These are phyloP conservation scores for Meloidogyne floridensis DNA, from an alignment of 1,140 invertebrate genomes.

Conservation along the genomic window DNA sequence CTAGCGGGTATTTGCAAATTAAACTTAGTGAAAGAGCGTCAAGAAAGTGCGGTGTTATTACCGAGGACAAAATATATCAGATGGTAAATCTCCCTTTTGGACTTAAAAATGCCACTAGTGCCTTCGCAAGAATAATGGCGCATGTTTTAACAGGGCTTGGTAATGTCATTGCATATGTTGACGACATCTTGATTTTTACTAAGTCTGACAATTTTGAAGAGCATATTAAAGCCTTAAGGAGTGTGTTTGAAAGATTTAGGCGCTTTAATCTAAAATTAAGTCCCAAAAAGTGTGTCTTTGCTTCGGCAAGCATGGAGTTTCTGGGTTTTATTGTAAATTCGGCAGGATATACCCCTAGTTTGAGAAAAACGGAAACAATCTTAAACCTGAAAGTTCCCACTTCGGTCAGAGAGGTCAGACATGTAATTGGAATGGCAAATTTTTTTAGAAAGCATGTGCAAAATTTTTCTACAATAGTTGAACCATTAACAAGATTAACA, in stretches of 20 bases:
- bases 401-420: no score
- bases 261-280: not conserved
- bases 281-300: conserved; percentile 12
- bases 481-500: conserved; percentile 14
- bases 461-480: conserved; percentile 20
- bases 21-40: no score
- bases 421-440: no score
- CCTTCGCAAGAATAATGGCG: not conserved
- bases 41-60: no score
- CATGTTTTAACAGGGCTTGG: not conserved
- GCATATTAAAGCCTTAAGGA: no score
- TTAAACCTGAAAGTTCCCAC: no score
- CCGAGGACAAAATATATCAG: no score
- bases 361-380: not conserved
- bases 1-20: conserved; percentile 15
- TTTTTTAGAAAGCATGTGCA: not conserved
- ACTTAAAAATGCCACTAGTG: not conserved
- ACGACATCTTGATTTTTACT: no score
- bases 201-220: no score
- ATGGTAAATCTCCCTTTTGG: no score
- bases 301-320: not conserved
- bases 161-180: no score
- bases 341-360: not conserved
- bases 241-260: no score
- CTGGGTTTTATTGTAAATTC: not conserved